Base-by-base conservation (phyloP, 30 jellyfish, hydroid and myxozoan genomes). In the Morbakka virulenta region DNA sequence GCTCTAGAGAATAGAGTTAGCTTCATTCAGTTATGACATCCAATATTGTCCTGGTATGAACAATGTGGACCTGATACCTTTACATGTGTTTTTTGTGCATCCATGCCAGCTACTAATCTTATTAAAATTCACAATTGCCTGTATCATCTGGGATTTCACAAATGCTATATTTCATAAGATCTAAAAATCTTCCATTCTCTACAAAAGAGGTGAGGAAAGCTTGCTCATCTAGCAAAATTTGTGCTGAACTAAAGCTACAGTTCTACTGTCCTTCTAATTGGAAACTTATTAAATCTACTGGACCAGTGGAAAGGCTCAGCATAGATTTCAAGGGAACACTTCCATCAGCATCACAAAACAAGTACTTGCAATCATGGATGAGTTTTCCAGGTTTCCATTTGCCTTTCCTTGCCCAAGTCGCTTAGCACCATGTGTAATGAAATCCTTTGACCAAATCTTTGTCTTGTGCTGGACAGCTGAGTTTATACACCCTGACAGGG, bases 401-500 rank as follows among this genome's bases (percentile, higher is more conserved):
- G n/a, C n/a, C n/a, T n/a, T n/a, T n/a, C n/a, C 57, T 41, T 41
- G 57, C 57, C 57, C 57, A 41, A 41, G 67, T 30, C 30, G 48
- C 32, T 26, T 68, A 30, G 67, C 83, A 12, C 82, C 50, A 32
- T 57, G 74, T 21, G 91, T 79, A 34, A 79, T 65, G 29, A 50
- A 30, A 79, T 79, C 81, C 89, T 64, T 62, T 52, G 83, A 62
- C 69, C 41, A 17, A 26, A 28, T 77, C 25, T 77, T 32, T 79
- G 65, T 70, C 66, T 47, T 79, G 14, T 66, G 91, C 32, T 74
- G 91, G 73, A 79, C 35, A 76, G 79, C 89, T 22, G 89, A 36
- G 41, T 77, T 77, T 72, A 69, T 81, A n/a, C 95, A 72, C 67
- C 74, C 95, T 27, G 89, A 83, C 50, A 74, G 95, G 31, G 84